Evolutionary conservation across 2,888 invertebrate species (phyloP).

Genomic region (Bellardia bayeri): DNA sequence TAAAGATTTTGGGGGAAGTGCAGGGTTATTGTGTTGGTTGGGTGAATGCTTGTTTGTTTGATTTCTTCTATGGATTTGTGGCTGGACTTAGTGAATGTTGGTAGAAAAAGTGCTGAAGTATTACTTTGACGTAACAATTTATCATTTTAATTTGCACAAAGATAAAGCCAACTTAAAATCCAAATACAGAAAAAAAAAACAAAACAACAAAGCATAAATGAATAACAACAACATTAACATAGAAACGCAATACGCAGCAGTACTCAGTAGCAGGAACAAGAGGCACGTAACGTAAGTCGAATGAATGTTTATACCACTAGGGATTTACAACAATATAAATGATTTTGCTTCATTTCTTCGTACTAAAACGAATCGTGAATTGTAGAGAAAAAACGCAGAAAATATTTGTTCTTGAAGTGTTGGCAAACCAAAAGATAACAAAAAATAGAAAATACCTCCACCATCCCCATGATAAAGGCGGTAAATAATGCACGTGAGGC

Average conservation of each 20-base stretch:
- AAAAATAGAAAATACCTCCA: neutral
- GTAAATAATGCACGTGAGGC: conserved; percentile 27
- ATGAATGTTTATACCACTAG: conserved; percentile 51
- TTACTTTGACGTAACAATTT: conserved; percentile 67
- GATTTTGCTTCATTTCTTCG: conserved; percentile 52
- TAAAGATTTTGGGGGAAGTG: neutral
- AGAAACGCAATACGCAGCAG: conserved; percentile 21
- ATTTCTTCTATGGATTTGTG: conserved; percentile 17
- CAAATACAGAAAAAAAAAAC: conserved; percentile 8
- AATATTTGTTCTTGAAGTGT: conserved; percentile 43
- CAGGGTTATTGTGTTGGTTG: neutral
- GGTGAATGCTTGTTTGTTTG: conserved; percentile 1
- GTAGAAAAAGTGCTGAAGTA: conserved; percentile 54
- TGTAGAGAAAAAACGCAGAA: conserved; percentile 27
- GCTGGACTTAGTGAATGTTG: conserved; percentile 22
- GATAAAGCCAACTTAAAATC: conserved; percentile 58
- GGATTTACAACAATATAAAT: conserved; percentile 65
- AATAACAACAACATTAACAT: conserved; percentile 8
- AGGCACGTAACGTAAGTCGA: conserved; percentile 50
- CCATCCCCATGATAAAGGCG: neutral
- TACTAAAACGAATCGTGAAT: conserved; percentile 37
- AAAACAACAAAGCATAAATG: neutral
- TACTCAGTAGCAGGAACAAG: conserved; percentile 7
- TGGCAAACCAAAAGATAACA: conserved; percentile 31
- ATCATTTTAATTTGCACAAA: conserved; percentile 69